Evolutionary conservation across 2,888 invertebrate genomes (phyloP).

Genomic region (Mesodorylaimus sp.): DNA sequence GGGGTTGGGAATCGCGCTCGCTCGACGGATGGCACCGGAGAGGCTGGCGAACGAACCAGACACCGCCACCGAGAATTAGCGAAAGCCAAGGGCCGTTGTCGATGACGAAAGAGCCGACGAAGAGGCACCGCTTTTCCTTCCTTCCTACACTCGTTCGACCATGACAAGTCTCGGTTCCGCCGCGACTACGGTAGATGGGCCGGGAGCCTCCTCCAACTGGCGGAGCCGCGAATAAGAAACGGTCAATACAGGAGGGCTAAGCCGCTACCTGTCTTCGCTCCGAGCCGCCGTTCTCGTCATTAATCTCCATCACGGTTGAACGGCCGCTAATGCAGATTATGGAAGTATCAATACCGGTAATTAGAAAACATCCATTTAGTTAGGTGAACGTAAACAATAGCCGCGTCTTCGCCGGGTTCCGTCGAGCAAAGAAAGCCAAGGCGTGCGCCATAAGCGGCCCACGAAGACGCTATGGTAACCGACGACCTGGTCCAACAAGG

Average conservation of each 20-base stretch:
- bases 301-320: not conserved
- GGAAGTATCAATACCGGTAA: slow-evolving; percentile 5
- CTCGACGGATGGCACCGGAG: not conserved
- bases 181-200: no score
- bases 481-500: no score
- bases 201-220: no score
- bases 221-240: no score
- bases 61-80: no score
- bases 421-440: not conserved
- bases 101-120: no score
- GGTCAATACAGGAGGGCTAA: not conserved
- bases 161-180: no score
- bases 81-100: no score
- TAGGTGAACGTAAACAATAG: not conserved
- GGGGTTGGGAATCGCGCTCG: not conserved
- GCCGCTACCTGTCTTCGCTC: not conserved
- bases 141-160: no score
- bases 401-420: not conserved
- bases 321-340: not conserved
- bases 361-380: slow-evolving; percentile 7
- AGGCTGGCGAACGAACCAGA: no score
- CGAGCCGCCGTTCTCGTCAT: not conserved
- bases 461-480: not conserved
- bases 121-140: no score
- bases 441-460: no score